Conservation (phyloP, 2,797 vertebrate species). For the Propithecus perrieri region DNA sequence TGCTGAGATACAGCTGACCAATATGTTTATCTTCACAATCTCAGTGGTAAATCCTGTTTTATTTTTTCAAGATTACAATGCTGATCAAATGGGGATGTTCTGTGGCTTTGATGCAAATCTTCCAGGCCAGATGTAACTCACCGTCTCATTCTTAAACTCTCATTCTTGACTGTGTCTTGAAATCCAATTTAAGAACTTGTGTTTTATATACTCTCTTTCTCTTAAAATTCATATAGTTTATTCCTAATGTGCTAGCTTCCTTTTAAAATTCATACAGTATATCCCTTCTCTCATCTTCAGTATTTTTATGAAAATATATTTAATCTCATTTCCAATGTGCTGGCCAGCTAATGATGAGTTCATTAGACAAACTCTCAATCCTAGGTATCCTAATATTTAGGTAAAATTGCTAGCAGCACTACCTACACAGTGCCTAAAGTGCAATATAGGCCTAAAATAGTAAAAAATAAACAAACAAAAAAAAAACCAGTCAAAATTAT, state of each 20-base stretch:
- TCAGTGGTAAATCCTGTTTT: neutral
- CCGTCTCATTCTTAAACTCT: neutral
- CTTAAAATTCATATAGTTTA: neutral
- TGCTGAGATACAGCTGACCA: neutral
- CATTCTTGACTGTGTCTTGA: neutral
- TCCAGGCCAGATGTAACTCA: neutral
- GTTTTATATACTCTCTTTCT: neutral
- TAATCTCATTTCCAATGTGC: neutral
- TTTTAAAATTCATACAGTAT: neutral
- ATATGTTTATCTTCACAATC: neutral
- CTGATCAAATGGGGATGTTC: neutral
- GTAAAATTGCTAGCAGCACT: neutral
- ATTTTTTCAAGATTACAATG: neutral
- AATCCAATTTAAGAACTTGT: neutral
- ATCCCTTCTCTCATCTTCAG: neutral
- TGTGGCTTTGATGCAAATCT: neutral
- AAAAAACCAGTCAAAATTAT: neutral
- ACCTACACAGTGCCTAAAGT: neutral
- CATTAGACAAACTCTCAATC: neutral
- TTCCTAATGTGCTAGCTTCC: neutral
- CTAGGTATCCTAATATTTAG: conserved; percentile 13
- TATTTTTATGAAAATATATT: conserved; percentile 1
- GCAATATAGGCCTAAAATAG: neutral
- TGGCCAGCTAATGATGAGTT: neutral
- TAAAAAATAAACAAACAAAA: neutral